A percentile compares a stretch with the other conserved stretches of the same genome.
Evolutionary conservation across 2,113 vertebrate species (phyloP).

Genomic region (Odontophorus gujanensis): DNA sequence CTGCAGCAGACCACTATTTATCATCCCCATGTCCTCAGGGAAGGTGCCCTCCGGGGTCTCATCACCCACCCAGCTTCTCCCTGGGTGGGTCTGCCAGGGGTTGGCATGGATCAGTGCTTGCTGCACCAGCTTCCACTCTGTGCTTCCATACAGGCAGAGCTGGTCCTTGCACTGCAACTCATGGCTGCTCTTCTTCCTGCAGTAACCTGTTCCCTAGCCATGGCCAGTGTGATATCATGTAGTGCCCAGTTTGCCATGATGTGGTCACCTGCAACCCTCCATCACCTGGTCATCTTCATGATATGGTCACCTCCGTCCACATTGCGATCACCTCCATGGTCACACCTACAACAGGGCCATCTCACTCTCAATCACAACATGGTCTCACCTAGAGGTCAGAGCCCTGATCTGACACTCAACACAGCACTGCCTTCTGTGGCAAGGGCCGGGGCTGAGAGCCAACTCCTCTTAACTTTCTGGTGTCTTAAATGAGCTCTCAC

Average conservation of each 20-base stretch:
- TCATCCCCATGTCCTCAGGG: background rate
- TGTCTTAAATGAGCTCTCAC: background rate
- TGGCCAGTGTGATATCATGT: background rate
- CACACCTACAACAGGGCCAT: background rate
- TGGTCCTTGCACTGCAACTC: background rate
- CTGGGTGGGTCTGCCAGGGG: background rate
- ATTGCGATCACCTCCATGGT: background rate
- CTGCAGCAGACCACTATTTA: fast-evolving
- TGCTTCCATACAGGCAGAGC: background rate
- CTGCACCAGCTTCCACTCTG: background rate
- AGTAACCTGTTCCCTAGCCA: background rate
- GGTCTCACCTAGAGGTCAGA: background rate
- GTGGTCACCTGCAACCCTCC: background rate
- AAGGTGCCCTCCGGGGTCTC: background rate
- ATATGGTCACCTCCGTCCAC: background rate
- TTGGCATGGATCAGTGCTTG: fast-evolving
- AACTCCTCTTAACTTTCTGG: background rate
- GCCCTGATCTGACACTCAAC: fast-evolving
- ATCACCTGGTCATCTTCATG: background rate
- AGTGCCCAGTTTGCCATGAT: fast-evolving
- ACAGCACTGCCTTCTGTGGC: fast-evolving
- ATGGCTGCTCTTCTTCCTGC: background rate
- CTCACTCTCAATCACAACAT: background rate
- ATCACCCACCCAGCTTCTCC: background rate
- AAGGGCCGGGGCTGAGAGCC: background rate